Base-by-base conservation (phyloP, 2,797 vertebrate species). In the Microctenopoma lineatum region DNA sequence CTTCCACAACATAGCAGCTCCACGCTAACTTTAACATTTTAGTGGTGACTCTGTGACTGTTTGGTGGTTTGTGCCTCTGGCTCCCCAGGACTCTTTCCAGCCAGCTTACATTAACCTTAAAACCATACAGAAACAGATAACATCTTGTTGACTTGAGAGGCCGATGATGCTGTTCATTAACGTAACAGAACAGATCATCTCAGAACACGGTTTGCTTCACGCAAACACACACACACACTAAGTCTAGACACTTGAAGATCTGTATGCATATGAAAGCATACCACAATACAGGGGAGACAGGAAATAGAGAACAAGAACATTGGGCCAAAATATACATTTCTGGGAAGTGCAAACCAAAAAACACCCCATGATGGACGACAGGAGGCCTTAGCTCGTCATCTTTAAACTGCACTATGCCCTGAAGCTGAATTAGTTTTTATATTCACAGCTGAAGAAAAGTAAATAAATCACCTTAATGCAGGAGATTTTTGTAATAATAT, bases 1-100 rank as follows among this genome's bases (percentile, higher is more conserved):
- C 14, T 56, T 64, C 10, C 39, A 53, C 55, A 73, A 44, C 60
- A 71, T 77, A 38, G 59, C 74, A 75, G 72, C 60, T 80, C 57
- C 32, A 16, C 50, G 68, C 25, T 9, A 80, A 73, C 63, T 80
- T 79, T 45, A 39, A 42, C 76, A 52, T 79, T 82, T 59, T 60
- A 21, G 70, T 77, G 68, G n/a, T 4, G 67, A 67, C 38, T 14
- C 39, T 42, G 32, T 7, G 12, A 65, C 10, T 65, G 10, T 61
- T 59, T 3, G 5, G 53, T 55, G 51, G 1, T 27, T 15, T 62
- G 16, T 53, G 25, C 10, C 16, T 42, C 25, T 26, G 15, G 52
- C 41, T 46, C 21, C 12, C 9, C 39, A 16, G 18, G 66, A 71
- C 16, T 27, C 29, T 11, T 54, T 55, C 7, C 10, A 13, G 25